Base-by-base conservation (phyloP, 2,797 vertebrate genomes). In the Parauchenoglanis punctatus region DNA sequence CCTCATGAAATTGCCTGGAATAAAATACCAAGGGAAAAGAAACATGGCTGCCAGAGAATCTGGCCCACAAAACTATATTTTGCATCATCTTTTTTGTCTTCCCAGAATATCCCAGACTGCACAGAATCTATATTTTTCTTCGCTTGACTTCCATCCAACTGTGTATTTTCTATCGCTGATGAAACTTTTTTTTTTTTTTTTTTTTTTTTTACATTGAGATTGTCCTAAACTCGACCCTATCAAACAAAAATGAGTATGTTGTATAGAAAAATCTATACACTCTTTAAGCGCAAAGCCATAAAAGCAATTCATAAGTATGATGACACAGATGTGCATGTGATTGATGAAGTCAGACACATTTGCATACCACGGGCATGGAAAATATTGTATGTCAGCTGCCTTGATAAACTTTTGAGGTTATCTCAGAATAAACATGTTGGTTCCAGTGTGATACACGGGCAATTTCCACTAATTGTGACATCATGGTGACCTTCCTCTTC, bases 61-160 rank as follows among this genome's bases (percentile, higher is more conserved):
- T 87, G 46, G 46, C 81, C 63, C 81, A 31, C 25, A 31, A 68
- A 83, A 83, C 63, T 75, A 77, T 23, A 31, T 86, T 86, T 81
- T 81, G 84, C 58, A 76, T 72, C 81, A 84, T 85, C 67, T 68
- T 84, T 82, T 86, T 80, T 85, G 82, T 73, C 70, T 85, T 88
- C 75, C 84, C 63, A 83, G 81, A 83, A 88, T 82, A 85, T 85
- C 87, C 28, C 75, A 87, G 87, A 70, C 86, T 85, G 35, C 80
- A 86, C 81, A 87, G 85, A 31, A 35, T 61, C 84, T 89, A n/a
- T 61, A 63, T 65, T 77, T 58, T 81, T 61, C 58, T 82, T 68
- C 86, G 81, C 73, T 77, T 87, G 72, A 84, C 68, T 73, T 85
- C 65, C 5, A 40, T 70, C 65, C 81, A 81, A 72, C 63, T 63